Conservation (phyloP, 2,888 invertebrate species). For the Lithophane leautieri region DNA sequence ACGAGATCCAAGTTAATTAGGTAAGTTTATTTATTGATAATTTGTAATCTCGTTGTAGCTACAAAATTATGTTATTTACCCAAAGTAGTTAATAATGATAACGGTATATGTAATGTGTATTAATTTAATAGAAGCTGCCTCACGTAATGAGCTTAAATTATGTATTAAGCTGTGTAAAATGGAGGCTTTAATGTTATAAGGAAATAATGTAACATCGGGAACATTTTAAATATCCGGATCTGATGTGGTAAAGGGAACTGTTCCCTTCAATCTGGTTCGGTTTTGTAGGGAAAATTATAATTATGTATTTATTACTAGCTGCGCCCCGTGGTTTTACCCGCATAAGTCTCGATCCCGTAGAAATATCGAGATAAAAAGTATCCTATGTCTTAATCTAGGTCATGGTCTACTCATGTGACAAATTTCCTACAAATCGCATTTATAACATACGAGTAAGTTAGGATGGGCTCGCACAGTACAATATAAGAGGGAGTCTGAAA, state of each 20-base stretch:
- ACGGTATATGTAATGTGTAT: slow-evolving; percentile 37
- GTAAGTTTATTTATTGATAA: slow-evolving; percentile 48
- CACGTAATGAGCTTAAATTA: slow-evolving; percentile 46
- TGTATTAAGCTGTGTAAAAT: slow-evolving; percentile 42
- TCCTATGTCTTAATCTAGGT: too few species aligned
- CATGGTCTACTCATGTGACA: too few species aligned
- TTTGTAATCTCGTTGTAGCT: slow-evolving; percentile 24
- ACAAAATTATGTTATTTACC: slow-evolving; percentile 35
- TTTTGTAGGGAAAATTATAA: not conserved
- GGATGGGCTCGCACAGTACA: too few species aligned
- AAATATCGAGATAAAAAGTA: too few species aligned
- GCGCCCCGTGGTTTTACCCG: too few species aligned
- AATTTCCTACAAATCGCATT: too few species aligned
- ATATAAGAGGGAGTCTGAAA: too few species aligned
- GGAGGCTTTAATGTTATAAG: slow-evolving; percentile 16
- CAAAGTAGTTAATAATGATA: slow-evolving; percentile 43
- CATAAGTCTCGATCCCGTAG: too few species aligned
- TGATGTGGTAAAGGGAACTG: not conserved
- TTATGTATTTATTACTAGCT: too few species aligned
- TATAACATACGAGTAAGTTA: too few species aligned
- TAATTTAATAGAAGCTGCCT: slow-evolving; percentile 44
- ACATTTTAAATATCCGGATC: slow-evolving; percentile 38
- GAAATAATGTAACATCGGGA: slow-evolving; percentile 23
- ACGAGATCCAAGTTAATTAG: slow-evolving; percentile 28
- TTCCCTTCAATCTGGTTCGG: not conserved